A percentile compares a stretch with the other conserved stretches of the same genome.
phyloP scores from a whole-genome alignment of 2,797 vertebrate species.

The Limnodromus scolopaceus region DNA sequence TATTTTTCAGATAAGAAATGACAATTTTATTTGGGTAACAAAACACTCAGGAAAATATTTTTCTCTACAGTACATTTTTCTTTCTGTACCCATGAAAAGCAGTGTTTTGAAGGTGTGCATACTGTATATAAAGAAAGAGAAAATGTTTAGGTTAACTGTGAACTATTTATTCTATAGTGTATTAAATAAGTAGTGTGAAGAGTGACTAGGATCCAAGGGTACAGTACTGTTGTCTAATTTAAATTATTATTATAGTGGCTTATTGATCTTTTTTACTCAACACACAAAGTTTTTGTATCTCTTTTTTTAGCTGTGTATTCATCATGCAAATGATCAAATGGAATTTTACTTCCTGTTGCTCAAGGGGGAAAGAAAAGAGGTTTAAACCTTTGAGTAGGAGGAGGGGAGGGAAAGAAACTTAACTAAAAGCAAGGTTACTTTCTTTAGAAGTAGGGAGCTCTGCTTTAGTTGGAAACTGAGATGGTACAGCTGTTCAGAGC shows the following conservation, averaged over 20 bases:
- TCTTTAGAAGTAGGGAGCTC: slow-evolving; percentile 50
- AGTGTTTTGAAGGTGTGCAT: neutral
- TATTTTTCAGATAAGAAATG: slow-evolving; percentile 21
- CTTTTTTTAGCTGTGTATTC: slow-evolving; percentile 36
- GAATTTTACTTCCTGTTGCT: slow-evolving; percentile 62
- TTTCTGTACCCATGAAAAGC: neutral
- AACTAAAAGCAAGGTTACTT: slow-evolving; percentile 47
- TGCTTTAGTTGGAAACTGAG: slow-evolving; percentile 54
- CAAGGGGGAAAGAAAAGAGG: neutral
- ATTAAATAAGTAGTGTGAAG: neutral
- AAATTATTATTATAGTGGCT: slow-evolving; percentile 33
- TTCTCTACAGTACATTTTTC: neutral
- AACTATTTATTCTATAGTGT: neutral
- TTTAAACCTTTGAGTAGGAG: slow-evolving; percentile 31
- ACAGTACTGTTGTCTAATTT: slow-evolving; percentile 8
- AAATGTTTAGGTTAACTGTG: neutral
- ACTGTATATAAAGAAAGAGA: neutral
- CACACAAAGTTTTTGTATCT: slow-evolving; percentile 18
- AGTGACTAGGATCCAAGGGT: neutral
- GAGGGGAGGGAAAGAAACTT: neutral
- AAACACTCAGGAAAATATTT: neutral
- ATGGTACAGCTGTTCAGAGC: slow-evolving; percentile 66
- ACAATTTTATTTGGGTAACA: neutral
- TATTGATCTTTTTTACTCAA: slow-evolving; percentile 17
- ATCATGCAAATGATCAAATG: slow-evolving; percentile 51